Conservation (phyloP, 2,888 invertebrate genomes). For the Polyploca ridens region DNA sequence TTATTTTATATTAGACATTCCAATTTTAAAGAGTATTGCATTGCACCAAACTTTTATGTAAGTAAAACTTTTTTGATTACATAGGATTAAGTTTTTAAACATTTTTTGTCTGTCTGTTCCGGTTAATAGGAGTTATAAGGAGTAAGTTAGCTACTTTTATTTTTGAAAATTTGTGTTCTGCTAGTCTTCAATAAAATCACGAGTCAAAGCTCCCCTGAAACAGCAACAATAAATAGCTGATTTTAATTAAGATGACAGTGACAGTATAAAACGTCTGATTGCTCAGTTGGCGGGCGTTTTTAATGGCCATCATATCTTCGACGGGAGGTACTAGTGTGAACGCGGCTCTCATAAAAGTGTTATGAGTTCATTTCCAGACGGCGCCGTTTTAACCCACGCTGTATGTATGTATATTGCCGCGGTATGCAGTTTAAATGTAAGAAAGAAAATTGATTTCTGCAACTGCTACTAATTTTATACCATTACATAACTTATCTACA, state of each 20-base stretch:
- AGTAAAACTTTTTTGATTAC: no score
- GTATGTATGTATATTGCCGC: not conserved
- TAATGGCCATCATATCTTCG: constrained; percentile 73
- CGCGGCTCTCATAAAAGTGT: constrained; percentile 73
- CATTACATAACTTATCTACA: no score
- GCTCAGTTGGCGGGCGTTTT: constrained; percentile 64
- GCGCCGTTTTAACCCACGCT: constrained; percentile 35
- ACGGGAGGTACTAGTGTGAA: constrained; percentile 49
- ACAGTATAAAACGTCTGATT: constrained; percentile 64
- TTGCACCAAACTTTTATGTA: no score
- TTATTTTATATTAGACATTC: no score
- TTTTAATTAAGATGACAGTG: constrained; percentile 77
- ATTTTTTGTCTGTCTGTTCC: no score
- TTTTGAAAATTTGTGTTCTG: no score
- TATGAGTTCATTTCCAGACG: constrained; percentile 77
- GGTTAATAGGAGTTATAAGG: no score
- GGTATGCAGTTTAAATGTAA: not conserved
- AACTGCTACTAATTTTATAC: no score
- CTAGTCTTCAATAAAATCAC: no score
- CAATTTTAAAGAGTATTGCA: no score
- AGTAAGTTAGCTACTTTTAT: no score
- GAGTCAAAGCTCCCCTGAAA: constrained; percentile 19
- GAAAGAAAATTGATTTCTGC: not conserved
- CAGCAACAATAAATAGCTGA: constrained; percentile 56
- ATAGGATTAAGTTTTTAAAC: no score